Conservation (phyloP, 1,140 invertebrate genomes). For the Capitella teleta region DNA sequence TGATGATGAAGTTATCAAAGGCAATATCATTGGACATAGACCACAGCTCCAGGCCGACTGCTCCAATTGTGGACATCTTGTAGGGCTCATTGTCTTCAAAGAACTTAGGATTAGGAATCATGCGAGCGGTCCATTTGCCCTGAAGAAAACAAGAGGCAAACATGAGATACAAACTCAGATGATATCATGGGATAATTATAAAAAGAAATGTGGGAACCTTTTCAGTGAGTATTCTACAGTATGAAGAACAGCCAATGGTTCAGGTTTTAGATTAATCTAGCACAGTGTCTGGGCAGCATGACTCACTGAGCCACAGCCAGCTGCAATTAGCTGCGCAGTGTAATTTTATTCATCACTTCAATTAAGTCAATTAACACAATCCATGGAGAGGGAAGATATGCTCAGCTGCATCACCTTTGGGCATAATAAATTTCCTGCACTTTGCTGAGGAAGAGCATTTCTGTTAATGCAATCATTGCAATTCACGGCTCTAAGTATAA, state of each 20-base stretch:
- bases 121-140: conserved; percentile 69
- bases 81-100: conserved; percentile 87
- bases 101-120: conserved; percentile 86
- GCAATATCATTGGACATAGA: conserved; percentile 85
- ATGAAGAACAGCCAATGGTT: not conserved
- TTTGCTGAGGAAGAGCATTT: no score
- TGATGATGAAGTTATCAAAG: conserved; percentile 87
- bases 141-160: no score
- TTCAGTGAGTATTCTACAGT: not conserved
- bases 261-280: not conserved
- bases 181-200: not conserved
- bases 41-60: conserved; percentile 93
- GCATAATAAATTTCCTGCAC: no score
- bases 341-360: conserved; percentile 12
- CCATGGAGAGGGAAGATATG: not conserved
- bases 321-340: not conserved
- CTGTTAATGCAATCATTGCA: conserved; percentile 20
- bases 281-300: not conserved
- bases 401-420: not conserved
- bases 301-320: not conserved
- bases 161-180: no score
- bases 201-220: not conserved
- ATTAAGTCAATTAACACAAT: not conserved
- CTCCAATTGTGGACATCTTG: conserved; percentile 79
- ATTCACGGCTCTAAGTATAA: conserved; percentile 55